Conservation (phyloP, 2,797 vertebrate genomes). For the Syngnathus rostellatus region DNA sequence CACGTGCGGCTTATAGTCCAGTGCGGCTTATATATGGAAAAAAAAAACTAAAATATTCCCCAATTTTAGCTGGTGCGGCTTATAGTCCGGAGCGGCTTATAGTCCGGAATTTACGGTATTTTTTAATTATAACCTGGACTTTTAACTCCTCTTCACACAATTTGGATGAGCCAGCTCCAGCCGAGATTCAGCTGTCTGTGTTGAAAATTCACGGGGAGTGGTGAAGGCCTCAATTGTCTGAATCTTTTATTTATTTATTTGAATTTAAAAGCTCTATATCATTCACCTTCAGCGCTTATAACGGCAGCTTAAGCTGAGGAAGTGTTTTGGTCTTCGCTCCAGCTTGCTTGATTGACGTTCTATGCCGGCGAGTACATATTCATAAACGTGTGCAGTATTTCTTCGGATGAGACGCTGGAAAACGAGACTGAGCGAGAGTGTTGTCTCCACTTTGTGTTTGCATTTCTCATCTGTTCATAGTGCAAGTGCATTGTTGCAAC, state of each 20-base stretch:
- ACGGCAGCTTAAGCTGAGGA: constrained; percentile 24
- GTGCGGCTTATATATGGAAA: no score
- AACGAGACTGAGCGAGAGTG: neutral
- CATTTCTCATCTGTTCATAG: neutral
- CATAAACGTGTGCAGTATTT: neutral
- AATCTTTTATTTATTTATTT: constrained; percentile 8
- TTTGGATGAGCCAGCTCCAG: constrained; percentile 1
- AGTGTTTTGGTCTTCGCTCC: constrained; percentile 22
- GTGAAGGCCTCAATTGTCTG: constrained; percentile 15
- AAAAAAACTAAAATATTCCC: no score
- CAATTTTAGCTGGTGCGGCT: no score
- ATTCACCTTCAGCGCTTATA: constrained; percentile 27
- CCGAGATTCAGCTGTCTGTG: constrained; percentile 23
- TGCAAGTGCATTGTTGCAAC: neutral
- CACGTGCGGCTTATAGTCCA: no score
- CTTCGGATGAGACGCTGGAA: neutral
- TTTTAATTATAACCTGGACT: no score
- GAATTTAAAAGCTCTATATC: constrained; percentile 15
- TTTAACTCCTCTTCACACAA: neutral
- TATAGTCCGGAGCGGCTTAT: no score
- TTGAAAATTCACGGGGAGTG: constrained; percentile 17
- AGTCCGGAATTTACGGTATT: no score
- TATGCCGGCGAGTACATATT: neutral
- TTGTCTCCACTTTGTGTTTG: neutral
- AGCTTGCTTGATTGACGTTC: neutral